Evolutionary conservation across 2,113 vertebrate genomes (phyloP).

Genomic region (Pteropus alecto): DNA sequence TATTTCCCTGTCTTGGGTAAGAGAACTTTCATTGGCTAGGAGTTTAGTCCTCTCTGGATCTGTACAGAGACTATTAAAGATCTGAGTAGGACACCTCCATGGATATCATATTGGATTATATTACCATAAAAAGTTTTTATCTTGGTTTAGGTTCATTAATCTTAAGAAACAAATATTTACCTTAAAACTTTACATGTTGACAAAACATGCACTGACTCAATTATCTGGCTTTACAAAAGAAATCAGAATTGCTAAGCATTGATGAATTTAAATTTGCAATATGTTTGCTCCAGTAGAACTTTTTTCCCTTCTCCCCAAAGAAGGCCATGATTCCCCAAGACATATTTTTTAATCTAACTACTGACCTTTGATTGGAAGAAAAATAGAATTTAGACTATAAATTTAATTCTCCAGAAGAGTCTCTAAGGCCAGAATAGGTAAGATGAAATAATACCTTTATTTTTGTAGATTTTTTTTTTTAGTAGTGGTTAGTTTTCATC

Average conservation of each 20-base stretch:
- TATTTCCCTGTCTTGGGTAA: not conserved
- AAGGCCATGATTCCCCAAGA: not conserved
- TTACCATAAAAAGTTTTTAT: not conserved
- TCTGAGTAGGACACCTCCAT: not conserved
- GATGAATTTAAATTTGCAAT: not conserved
- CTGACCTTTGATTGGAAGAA: not conserved
- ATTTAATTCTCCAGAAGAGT: not conserved
- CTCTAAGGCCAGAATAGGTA: not conserved
- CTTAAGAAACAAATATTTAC: not conserved
- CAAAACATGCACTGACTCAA: not conserved
- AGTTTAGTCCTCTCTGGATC: not conserved
- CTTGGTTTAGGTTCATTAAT: not conserved
- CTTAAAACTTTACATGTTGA: not conserved
- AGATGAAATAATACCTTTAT: not conserved
- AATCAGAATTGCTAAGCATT: not conserved
- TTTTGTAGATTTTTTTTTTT: not conserved
- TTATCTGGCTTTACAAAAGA: not conserved
- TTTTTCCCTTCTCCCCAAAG: not conserved
- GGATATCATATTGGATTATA: not conserved
- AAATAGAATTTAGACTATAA: not conserved
- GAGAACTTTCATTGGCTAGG: not conserved
- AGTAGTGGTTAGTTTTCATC: not conserved
- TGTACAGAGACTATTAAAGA: not conserved
- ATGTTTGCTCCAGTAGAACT: not conserved
- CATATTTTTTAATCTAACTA: not conserved